These are phyloP conservation scores for Sinella curviseta DNA, from an alignment of 1,140 invertebrate species.

Conservation along the genomic window DNA sequence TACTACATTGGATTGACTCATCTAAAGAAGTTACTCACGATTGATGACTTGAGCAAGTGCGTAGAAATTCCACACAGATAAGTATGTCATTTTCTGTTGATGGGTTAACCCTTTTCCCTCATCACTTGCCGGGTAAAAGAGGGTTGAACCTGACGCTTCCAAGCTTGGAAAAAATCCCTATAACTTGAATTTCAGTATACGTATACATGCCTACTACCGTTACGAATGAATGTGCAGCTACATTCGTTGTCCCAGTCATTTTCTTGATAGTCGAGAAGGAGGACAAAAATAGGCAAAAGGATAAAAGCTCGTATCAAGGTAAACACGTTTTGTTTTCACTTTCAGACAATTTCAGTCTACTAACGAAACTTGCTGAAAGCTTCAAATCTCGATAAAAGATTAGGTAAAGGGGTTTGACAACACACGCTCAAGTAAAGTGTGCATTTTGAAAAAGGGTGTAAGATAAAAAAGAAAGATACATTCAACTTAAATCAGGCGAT, in stretches of 20 bases:
- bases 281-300: neutral
- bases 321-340: neutral
- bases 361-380: neutral
- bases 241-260: too few species aligned
- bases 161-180: neutral
- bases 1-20: neutral
- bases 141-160: neutral
- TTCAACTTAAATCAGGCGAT: too few species aligned
- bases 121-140: neutral
- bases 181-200: neutral
- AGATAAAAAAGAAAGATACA: too few species aligned
- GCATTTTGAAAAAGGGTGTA: too few species aligned
- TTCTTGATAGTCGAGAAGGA: too few species aligned
- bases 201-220: neutral
- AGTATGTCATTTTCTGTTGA: constrained; percentile 19
- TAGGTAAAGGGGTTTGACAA: too few species aligned
- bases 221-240: neutral
- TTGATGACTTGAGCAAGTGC: constrained; percentile 9
- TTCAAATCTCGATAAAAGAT: too few species aligned
- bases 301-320: neutral
- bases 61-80: neutral
- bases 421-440: too few species aligned
- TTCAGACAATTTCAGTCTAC: too few species aligned
- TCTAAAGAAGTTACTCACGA: neutral
- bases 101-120: constrained; percentile 1